phyloP scores from a whole-genome alignment of 2,797 vertebrate species.

The Sebastes minor region DNA sequence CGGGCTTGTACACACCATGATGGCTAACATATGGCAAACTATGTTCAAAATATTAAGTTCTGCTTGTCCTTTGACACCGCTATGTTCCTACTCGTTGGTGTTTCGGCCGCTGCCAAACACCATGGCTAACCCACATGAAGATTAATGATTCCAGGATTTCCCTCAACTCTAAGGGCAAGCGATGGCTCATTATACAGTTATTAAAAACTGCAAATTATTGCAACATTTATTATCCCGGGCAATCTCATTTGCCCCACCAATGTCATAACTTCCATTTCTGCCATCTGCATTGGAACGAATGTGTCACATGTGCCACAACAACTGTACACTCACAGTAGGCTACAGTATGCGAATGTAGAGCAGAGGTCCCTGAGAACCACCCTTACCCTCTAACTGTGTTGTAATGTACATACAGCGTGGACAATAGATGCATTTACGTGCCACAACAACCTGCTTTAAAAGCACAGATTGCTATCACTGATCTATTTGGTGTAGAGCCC shows the following conservation, averaged over 20 bases:
- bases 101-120: constrained; percentile 63
- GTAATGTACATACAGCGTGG: constrained; percentile 8
- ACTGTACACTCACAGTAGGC: constrained; percentile 13
- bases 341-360: constrained; percentile 21
- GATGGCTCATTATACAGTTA: constrained; percentile 78
- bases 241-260: constrained; percentile 67
- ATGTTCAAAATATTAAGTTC: constrained; percentile 60
- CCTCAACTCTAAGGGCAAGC: constrained; percentile 69
- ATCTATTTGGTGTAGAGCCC: constrained; percentile 60
- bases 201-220: constrained; percentile 81
- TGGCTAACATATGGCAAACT: constrained; percentile 78
- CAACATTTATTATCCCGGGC: constrained; percentile 74
- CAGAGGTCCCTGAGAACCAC: constrained; percentile 8
- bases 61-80: constrained; percentile 62
- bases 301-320: constrained; percentile 63
- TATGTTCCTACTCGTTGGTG: constrained; percentile 57
- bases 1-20: constrained; percentile 64
- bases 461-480: constrained; percentile 55
- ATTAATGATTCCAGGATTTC: constrained; percentile 79
- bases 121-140: constrained; percentile 63
- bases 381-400: constrained; percentile 5
- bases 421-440: constrained; percentile 30
- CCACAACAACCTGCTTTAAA: constrained; percentile 47
- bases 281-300: constrained; percentile 74
- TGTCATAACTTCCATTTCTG: constrained; percentile 79